Evolutionary conservation across 2,888 invertebrate species (phyloP), one percentile per base, ranked within the genome.

Genomic region (Sesamia inferens): DNA sequence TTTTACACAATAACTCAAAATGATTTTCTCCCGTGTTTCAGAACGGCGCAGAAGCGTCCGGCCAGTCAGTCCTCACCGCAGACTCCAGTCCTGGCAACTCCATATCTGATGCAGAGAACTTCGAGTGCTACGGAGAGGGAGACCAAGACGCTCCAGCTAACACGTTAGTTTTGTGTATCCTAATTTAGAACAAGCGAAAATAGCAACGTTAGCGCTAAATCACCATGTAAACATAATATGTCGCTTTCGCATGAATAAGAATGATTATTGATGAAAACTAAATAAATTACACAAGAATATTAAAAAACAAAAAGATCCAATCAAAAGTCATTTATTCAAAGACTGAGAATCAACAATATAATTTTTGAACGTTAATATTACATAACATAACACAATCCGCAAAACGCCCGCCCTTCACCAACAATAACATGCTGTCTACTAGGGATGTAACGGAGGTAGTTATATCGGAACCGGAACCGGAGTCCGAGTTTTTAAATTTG

Each of bases 91-190:
- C 96, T 0, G 96, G 95, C 10, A 93, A 96, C 90, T 96, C 96
- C 79, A 96, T 98, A 84, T 98, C 98, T 7, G 98, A 98, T 88
- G 97, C 97, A 16, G 98, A 98, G 92, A 98, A 97, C 93, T 98
- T 97, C 93, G 98, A 98, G 92, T 98, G 98, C 92, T 97, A 97
- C 88, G 98, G 98, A 2, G 97, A 98, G 90, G 97, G 94, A 24
- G 97, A 97, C 81, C 95, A 96, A 24, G 97, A 97, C 66, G 96
- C 97, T 78, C 96, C 95, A 4, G 79, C 91, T 66, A 94, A 92
- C 87, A 88, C 94, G 96, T 96, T 74, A 91, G 95, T 89, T 78
- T 64, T 62, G 16, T 22, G 5, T n/a, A 61, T 4, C 8, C 55
- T 16, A 24, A 16, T 24, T 7, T 10, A 65, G 5, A 68, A 44